A percentile compares a stretch with the other conserved stretches of the same genome.
Evolutionary conservation across 2,888 invertebrate species (phyloP).

Genomic region (Cordilura impudica): DNA sequence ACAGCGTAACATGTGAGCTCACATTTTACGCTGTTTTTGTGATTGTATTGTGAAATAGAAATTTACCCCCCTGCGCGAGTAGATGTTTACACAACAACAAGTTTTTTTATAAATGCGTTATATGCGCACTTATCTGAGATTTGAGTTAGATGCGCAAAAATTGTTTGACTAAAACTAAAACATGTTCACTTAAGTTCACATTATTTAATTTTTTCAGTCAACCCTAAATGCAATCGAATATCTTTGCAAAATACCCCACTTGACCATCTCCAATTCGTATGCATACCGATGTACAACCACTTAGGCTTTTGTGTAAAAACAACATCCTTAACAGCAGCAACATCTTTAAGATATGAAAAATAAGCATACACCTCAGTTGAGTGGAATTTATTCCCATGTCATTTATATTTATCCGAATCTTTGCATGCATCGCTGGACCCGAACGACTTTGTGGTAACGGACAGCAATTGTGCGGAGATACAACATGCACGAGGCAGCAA

Average conservation of each 20-base stretch:
- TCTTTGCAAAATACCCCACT: background rate
- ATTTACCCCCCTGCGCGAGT: too few relatives aligned
- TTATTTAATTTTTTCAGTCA: too few relatives aligned
- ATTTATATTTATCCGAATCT: slow-evolving; percentile 43
- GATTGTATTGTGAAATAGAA: too few relatives aligned
- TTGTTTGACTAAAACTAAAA: too few relatives aligned
- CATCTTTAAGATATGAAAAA: slow-evolving; percentile 59
- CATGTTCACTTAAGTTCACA: too few relatives aligned
- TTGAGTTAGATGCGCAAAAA: too few relatives aligned
- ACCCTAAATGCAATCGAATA: too few relatives aligned
- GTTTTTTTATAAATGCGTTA: too few relatives aligned
- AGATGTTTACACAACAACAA: too few relatives aligned
- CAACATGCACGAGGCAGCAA: slow-evolving; percentile 43
- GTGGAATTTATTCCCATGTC: slow-evolving; percentile 53
- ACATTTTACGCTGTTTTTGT: too few relatives aligned
- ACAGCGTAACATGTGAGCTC: too few relatives aligned
- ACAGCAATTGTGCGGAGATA: slow-evolving; percentile 35
- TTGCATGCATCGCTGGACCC: slow-evolving; percentile 37
- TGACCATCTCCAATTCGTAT: slow-evolving; percentile 19
- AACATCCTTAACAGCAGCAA: slow-evolving; percentile 61
- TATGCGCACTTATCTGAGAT: too few relatives aligned
- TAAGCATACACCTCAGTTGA: slow-evolving; percentile 46
- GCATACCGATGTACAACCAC: slow-evolving; percentile 46
- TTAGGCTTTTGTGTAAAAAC: slow-evolving; percentile 58
- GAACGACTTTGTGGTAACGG: slow-evolving; percentile 38